Conservation (phyloP, 2,888 invertebrate species). For the Amorpha juglandis region DNA sequence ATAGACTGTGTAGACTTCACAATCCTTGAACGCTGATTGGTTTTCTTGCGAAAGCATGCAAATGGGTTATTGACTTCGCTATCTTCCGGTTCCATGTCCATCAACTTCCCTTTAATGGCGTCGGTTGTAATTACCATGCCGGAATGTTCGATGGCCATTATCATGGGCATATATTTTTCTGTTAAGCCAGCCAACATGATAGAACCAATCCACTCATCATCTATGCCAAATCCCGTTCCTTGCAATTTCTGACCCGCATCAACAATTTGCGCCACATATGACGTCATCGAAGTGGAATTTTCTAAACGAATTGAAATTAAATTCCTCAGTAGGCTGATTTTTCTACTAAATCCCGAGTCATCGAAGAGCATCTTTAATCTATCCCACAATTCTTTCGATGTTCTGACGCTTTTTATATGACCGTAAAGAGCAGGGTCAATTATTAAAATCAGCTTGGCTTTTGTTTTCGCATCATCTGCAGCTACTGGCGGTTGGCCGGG, state of each 20-base stretch:
- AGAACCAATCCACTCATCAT: background rate
- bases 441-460: background rate
- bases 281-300: background rate
- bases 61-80: background rate
- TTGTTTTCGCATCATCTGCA: background rate
- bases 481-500: background rate
- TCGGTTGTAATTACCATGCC: background rate
- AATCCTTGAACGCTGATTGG: background rate
- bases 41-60: background rate
- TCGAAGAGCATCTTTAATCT: background rate
- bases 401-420: background rate
- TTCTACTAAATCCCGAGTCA: conserved; percentile 9
- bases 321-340: background rate
- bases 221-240: background rate
- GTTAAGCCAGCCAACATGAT: background rate
- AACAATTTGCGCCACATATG: background rate
- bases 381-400: background rate
- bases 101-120: background rate
- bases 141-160: background rate
- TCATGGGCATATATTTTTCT: background rate
- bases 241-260: background rate
- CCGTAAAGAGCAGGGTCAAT: conserved; percentile 1
- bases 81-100: background rate
- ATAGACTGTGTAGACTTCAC: too few species aligned
- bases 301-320: background rate